Conservation (phyloP, 2,888 invertebrate genomes). For the Hypena proboscidalis region DNA sequence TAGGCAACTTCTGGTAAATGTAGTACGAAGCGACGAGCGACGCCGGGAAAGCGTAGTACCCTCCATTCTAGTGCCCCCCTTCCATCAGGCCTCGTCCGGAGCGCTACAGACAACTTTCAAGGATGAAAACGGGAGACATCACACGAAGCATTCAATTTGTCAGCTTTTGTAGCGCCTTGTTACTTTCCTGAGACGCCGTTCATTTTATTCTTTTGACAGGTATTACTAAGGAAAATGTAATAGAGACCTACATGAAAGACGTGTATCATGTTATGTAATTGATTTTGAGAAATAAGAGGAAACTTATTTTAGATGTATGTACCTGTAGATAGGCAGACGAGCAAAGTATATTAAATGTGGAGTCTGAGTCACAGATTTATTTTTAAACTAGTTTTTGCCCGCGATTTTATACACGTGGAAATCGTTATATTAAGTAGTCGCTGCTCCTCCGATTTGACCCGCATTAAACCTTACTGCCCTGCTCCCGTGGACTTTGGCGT, state of each 20-base stretch:
- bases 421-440: too few relatives aligned
- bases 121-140: slow-evolving; percentile 38
- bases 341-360: too few relatives aligned
- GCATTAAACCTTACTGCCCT: too few relatives aligned
- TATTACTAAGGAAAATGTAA: too few relatives aligned
- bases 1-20: slow-evolving; percentile 51
- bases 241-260: neutral
- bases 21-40: slow-evolving; percentile 54
- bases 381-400: too few relatives aligned
- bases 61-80: slow-evolving; percentile 60
- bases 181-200: slow-evolving; percentile 6
- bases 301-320: too few relatives aligned
- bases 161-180: slow-evolving; percentile 15
- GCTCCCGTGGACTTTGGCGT: too few relatives aligned
- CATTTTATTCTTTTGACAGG: neutral
- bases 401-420: too few relatives aligned
- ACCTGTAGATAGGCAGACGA: too few relatives aligned
- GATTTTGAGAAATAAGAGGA: too few relatives aligned
- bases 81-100: slow-evolving; percentile 41
- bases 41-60: slow-evolving; percentile 56
- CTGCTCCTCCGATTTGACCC: too few relatives aligned
- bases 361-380: too few relatives aligned
- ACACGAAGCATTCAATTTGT: slow-evolving; percentile 27
- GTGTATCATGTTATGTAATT: neutral
- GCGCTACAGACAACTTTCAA: slow-evolving; percentile 41